Percentiles rank a stretch among this genome's conserved stretches.
Evolutionary conservation across 2,113 vertebrate species (phyloP).

Genomic region (Oreochromis niloticus): DNA sequence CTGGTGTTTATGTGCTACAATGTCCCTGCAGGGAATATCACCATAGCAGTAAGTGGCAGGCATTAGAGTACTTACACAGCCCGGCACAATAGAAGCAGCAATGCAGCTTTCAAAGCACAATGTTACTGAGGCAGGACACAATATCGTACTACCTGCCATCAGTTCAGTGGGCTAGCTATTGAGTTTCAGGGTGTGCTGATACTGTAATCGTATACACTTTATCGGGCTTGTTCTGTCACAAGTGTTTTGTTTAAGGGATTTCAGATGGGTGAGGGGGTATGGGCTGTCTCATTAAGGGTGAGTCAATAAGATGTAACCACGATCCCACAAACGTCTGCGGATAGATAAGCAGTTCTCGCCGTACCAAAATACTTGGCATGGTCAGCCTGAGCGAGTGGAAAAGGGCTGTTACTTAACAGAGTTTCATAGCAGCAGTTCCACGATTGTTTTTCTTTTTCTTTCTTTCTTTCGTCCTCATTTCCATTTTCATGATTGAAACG

Average conservation of each 20-base stretch:
- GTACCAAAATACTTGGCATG: slow-evolving; percentile 19
- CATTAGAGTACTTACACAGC: slow-evolving; percentile 67
- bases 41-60: slow-evolving; percentile 50
- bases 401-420: slow-evolving; percentile 23
- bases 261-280: slow-evolving; percentile 20
- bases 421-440: not conserved
- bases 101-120: slow-evolving; percentile 54
- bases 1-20: not conserved
- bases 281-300: slow-evolving; percentile 37
- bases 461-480: not conserved
- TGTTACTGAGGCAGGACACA: slow-evolving; percentile 51
- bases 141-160: slow-evolving; percentile 44
- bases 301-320: slow-evolving; percentile 49
- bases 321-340: slow-evolving; percentile 38
- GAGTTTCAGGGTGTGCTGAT: slow-evolving; percentile 55
- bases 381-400: not conserved
- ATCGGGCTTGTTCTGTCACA: slow-evolving; percentile 57
- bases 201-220: slow-evolving; percentile 64
- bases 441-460: not conserved
- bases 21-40: slow-evolving; percentile 31
- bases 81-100: slow-evolving; percentile 53
- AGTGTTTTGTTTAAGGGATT: slow-evolving; percentile 65
- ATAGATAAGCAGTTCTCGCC: slow-evolving; percentile 16
- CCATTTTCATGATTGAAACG: not conserved
- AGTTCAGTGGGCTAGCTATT: slow-evolving; percentile 41